Evolutionary conservation across 2,888 invertebrate species (phyloP).

Genomic region (Ophion slaviceki): DNA sequence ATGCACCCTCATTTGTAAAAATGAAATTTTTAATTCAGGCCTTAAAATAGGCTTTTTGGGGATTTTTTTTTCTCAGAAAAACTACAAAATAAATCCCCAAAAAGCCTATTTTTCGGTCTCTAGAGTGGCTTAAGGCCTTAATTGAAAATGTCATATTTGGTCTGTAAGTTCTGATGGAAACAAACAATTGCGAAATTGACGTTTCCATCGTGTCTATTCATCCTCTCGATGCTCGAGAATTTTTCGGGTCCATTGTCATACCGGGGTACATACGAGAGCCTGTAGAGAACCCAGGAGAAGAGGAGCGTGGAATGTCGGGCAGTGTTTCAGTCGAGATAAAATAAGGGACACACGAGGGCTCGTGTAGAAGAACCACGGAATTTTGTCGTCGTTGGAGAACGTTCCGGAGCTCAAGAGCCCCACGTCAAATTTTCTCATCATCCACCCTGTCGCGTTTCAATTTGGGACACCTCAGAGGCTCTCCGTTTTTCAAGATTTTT

Average conservation of each 20-base stretch:
- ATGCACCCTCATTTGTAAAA: no score
- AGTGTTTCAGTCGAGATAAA: slow-evolving; percentile 11
- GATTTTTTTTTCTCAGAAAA: no score
- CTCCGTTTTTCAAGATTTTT: neutral
- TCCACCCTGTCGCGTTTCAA: slow-evolving; percentile 1
- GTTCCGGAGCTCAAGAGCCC: slow-evolving; percentile 13
- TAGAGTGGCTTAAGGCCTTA: no score
- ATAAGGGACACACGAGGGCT: neutral
- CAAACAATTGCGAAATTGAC: neutral
- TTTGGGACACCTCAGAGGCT: neutral
- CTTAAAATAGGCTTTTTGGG: no score
- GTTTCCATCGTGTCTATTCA: neutral
- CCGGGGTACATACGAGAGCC: neutral
- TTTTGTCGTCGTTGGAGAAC: slow-evolving; percentile 4
- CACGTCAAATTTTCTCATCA: slow-evolving; percentile 10
- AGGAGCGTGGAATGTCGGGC: slow-evolving; percentile 16
- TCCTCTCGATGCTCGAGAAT: slow-evolving; percentile 8
- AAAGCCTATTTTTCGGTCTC: no score
- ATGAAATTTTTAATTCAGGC: no score
- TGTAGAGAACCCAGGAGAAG: neutral
- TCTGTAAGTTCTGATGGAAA: neutral
- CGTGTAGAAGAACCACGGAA: slow-evolving; percentile 3
- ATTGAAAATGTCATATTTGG: no score
- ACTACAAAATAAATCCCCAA: no score
- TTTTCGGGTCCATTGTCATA: slow-evolving; percentile 21